phyloP scores from a whole-genome alignment of 2,113 vertebrate species.

The Triplophysa rosa region DNA sequence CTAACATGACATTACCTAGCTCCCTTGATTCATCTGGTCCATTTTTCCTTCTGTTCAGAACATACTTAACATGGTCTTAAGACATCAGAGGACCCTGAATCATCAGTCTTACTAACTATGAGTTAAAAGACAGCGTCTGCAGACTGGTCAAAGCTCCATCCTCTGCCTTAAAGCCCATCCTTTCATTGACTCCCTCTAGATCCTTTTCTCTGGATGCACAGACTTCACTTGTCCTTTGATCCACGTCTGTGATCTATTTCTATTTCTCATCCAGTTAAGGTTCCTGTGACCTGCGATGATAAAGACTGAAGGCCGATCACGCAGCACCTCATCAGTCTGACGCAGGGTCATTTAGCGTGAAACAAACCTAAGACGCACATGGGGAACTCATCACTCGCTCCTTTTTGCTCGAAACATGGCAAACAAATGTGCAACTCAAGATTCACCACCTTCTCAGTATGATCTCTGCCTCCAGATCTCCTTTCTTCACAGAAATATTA shows the following conservation, averaged over 20 bases:
- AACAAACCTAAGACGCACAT: slow-evolving; percentile 33
- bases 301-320: slow-evolving; percentile 43
- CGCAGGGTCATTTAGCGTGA: slow-evolving; percentile 30
- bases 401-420: background rate
- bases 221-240: slow-evolving; percentile 49
- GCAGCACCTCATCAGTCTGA: slow-evolving; percentile 51
- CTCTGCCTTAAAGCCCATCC: slow-evolving; percentile 25
- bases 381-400: slow-evolving; percentile 26
- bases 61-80: background rate
- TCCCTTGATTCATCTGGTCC: slow-evolving; percentile 13
- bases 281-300: slow-evolving; percentile 40
- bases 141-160: slow-evolving; percentile 32
- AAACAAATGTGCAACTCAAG: slow-evolving; percentile 23
- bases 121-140: slow-evolving; percentile 25
- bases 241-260: slow-evolving; percentile 39
- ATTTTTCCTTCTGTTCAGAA: slow-evolving; percentile 1
- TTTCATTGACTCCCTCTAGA: slow-evolving; percentile 48
- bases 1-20: background rate
- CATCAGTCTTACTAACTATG: slow-evolving; percentile 39
- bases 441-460: slow-evolving; percentile 6
- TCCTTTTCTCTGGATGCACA: slow-evolving; percentile 15
- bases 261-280: slow-evolving; percentile 45
- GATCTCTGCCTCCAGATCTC: background rate
- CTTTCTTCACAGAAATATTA: too few relatives aligned
- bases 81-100: slow-evolving; percentile 44